Conservation (phyloP, 1,140 invertebrate genomes). For the Temnothorax longispinosus region DNA sequence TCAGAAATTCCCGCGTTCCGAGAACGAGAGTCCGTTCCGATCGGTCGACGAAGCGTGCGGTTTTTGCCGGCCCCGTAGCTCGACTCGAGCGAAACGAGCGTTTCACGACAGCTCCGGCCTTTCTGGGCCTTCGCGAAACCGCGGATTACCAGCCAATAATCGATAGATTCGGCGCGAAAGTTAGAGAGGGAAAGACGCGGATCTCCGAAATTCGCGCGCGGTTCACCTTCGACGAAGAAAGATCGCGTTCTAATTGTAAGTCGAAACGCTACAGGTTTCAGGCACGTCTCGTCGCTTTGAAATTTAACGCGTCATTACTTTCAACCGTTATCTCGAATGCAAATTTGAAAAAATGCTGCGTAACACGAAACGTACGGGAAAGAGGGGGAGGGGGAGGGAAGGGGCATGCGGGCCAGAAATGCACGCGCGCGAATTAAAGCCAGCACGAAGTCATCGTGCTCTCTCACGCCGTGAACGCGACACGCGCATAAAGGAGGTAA, state of each 20-base stretch:
- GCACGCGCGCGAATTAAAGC: not conserved
- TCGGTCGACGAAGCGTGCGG: not conserved
- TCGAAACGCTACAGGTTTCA: too few species aligned
- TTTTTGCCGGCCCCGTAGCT: not conserved
- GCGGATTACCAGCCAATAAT: not conserved
- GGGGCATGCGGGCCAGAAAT: too few species aligned
- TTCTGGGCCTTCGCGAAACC: not conserved
- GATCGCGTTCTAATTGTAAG: too few species aligned
- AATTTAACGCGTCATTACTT: not conserved
- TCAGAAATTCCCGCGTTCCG: not conserved
- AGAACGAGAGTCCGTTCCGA: not conserved
- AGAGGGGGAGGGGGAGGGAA: too few species aligned
- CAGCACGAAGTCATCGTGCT: not conserved
- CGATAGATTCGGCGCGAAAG: not conserved
- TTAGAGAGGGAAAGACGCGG: not conserved
- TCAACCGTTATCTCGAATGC: not conserved
- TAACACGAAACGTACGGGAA: too few species aligned
- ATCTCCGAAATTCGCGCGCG: not conserved
- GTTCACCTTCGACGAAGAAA: not conserved
- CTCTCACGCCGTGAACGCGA: not conserved
- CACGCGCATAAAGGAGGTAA: constrained; percentile 31
- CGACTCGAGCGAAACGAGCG: not conserved
- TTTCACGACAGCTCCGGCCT: not conserved
- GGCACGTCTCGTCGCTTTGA: too few species aligned
- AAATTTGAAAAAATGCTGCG: not conserved